A percentile compares a stretch with the other conserved stretches of the same genome.
phyloP scores from a whole-genome alignment of 2,888 invertebrate genomes.

The Eristalis pertinax region DNA sequence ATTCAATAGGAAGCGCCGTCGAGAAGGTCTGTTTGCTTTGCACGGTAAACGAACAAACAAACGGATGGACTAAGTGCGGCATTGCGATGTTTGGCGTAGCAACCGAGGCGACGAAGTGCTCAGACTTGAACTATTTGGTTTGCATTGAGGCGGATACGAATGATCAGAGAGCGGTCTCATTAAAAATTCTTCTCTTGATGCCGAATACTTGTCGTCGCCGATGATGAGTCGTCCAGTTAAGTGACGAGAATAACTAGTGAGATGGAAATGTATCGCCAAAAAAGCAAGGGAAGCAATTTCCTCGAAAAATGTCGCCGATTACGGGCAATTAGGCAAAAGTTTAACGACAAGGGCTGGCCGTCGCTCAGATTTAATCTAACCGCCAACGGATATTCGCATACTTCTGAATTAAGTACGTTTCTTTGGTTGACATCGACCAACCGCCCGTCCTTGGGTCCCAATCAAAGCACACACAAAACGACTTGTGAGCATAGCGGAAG shows the following conservation, averaged over 20 bases:
- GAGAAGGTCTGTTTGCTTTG: background rate
- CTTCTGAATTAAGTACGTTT: conserved; percentile 4
- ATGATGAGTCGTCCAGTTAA: too few species aligned
- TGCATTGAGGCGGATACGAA: background rate
- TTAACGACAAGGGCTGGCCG: background rate
- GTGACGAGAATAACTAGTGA: too few species aligned
- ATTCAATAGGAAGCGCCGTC: background rate
- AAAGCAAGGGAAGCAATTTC: background rate
- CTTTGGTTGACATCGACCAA: conserved; percentile 9
- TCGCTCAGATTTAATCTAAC: background rate
- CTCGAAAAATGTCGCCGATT: background rate
- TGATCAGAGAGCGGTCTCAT: background rate
- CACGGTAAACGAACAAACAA: background rate
- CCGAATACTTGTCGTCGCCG: background rate
- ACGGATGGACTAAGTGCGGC: background rate
- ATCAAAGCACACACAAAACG: conserved; percentile 14
- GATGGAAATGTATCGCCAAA: background rate
- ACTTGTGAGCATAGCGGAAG: conserved; percentile 22
- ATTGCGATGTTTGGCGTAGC: background rate
- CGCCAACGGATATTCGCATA: conserved; percentile 1
- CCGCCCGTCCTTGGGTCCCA: conserved; percentile 36
- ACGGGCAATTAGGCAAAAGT: background rate
- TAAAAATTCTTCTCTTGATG: background rate
- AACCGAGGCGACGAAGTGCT: background rate
- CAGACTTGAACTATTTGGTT: background rate